Conservation (phyloP, 2,113 vertebrate genomes). For the Centropristis striata region DNA sequence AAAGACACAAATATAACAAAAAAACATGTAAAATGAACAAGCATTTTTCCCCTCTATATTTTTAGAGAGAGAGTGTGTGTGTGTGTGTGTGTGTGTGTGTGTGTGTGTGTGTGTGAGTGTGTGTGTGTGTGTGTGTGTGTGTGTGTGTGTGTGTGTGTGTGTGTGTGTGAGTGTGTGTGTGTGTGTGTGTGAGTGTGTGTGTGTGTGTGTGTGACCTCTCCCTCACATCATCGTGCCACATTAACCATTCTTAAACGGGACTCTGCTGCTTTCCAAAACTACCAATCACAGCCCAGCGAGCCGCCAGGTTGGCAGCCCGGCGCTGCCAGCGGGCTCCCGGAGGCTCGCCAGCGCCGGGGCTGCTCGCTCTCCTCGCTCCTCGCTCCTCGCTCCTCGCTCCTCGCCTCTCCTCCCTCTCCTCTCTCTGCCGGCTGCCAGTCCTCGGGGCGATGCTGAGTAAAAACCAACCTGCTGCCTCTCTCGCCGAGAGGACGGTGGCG, state of each 20-base stretch:
- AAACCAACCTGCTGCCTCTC: conserved; percentile 34
- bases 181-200: conserved; percentile 25
- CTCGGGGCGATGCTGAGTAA: conserved; percentile 23
- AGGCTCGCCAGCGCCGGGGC: conserved; percentile 48
- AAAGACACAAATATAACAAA: no score
- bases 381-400: background rate
- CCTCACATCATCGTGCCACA: conserved; percentile 27
- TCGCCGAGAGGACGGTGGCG: conserved; percentile 34
- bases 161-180: background rate
- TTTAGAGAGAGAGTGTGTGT: no score
- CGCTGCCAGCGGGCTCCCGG: conserved; percentile 40
- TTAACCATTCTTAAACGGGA: conserved; percentile 55
- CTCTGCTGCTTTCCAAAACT: conserved; percentile 41
- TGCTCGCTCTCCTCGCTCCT: conserved; percentile 23
- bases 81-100: no score
- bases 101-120: no score
- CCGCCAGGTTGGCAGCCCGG: conserved; percentile 45
- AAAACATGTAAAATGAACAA: no score
- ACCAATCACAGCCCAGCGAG: conserved; percentile 26
- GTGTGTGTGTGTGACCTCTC: conserved; percentile 36
- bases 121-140: no score
- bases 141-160: no score
- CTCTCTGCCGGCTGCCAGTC: conserved; percentile 36
- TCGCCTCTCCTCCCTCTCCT: background rate
- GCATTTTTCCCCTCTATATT: no score